These are phyloP conservation scores for Coracopsis vasa DNA, from an alignment of 2,113 vertebrate genomes.

Conservation along the genomic window DNA sequence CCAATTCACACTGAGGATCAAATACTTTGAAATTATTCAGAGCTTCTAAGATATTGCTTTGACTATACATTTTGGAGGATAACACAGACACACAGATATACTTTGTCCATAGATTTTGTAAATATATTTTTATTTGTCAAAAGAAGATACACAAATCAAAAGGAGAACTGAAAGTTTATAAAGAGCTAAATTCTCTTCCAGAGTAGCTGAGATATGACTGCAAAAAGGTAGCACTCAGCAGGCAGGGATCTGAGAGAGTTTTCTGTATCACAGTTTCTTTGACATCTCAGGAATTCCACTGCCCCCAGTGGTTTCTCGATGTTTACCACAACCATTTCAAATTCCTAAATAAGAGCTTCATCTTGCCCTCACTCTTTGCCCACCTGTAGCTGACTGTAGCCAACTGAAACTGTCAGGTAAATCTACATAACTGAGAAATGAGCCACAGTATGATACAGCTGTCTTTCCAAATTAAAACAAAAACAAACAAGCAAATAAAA, in stretches of 20 bases:
- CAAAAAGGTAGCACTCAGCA: neutral
- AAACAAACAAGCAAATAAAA: neutral
- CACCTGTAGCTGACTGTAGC: neutral
- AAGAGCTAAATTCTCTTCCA: neutral
- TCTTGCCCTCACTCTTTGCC: neutral
- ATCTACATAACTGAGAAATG: neutral
- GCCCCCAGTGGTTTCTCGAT: accelerated
- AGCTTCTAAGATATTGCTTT: neutral
- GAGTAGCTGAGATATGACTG: neutral
- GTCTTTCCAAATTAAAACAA: neutral
- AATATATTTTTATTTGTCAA: neutral
- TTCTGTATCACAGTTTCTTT: neutral
- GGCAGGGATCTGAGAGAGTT: neutral
- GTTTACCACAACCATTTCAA: neutral
- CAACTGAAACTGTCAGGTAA: neutral
- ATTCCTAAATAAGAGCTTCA: neutral
- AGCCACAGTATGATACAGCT: neutral
- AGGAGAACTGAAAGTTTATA: neutral
- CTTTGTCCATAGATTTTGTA: neutral
- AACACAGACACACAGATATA: neutral
- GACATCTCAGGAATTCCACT: neutral
- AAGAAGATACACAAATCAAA: neutral
- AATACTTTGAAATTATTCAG: neutral
- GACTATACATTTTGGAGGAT: neutral
- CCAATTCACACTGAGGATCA: neutral